Conservation (phyloP, 2,888 invertebrate species). For the Erebia aethiops region DNA sequence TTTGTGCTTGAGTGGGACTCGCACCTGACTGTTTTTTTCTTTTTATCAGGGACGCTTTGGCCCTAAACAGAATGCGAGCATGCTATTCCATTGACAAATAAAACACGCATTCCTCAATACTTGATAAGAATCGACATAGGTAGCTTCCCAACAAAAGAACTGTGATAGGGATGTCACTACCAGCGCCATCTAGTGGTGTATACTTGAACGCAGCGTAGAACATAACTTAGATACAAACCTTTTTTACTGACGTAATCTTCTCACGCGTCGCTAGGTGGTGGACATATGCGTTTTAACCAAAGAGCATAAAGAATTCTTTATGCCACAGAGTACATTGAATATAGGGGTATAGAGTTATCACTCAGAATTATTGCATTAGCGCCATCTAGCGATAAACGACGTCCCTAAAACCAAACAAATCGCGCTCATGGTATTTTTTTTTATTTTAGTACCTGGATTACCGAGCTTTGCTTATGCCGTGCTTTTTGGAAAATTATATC, state of each 20-base stretch:
- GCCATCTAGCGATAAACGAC: no score
- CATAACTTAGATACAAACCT: background rate
- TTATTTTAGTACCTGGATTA: no score
- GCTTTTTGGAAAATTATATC: no score
- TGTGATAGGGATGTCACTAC: background rate
- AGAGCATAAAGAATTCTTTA: no score
- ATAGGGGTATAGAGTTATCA: no score
- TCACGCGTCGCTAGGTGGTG: background rate
- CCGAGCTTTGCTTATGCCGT: no score
- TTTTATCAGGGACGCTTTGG: background rate
- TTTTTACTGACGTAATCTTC: background rate
- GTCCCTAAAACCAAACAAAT: no score
- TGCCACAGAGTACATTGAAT: no score
- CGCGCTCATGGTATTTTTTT: no score
- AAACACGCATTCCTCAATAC: slow-evolving; percentile 37
- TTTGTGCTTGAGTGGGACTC: no score
- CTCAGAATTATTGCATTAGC: no score
- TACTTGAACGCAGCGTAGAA: background rate
- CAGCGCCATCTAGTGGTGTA: slow-evolving; percentile 31
- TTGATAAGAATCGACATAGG: slow-evolving; percentile 34
- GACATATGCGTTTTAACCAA: no score
- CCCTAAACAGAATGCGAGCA: slow-evolving; percentile 4
- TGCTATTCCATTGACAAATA: slow-evolving; percentile 29
- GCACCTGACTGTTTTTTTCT: background rate
- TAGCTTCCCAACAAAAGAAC: slow-evolving; percentile 28